Evolutionary conservation across 2,888 invertebrate species (phyloP), one percentile per base, ranked within the genome.

Genomic region (Pristionchus japonicus): DNA sequence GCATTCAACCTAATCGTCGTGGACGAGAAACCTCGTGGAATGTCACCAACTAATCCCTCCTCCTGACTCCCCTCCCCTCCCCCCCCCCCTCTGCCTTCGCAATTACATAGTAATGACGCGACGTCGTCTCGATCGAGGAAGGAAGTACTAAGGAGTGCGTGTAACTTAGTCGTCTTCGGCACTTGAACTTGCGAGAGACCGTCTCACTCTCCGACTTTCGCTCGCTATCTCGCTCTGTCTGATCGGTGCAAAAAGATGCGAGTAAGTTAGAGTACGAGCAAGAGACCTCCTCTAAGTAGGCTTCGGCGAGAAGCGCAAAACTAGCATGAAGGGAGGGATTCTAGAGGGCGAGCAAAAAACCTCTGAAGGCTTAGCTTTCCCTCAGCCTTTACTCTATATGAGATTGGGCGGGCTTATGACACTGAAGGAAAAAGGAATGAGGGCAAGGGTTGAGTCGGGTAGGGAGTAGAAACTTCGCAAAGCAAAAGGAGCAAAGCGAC

Each of bases 51-150:
- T 57, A 57, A 57, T 57, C 57, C 57, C 57, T 57, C 57, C 57
- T 57, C n/a, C n/a, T n/a, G n/a, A n/a, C 52, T 17, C 52, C 57
- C n/a, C 57, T 57, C 57, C n/a, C 57, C n/a, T 57, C 57, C 57
- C n/a, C n/a, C n/a, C 23, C 9, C 57, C 23, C n/a, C 23, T 20
- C 57, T 23, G 57, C 6, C n/a, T 23, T 57, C 57, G 57, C 77
- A 77, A 77, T 77, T 77, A 77, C 77, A 40, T n/a, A 77, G 77
- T 77, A 47, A 77, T 77, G 77, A 77, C 77, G 77, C 37, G 9
- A 77, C 27, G 43, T 23, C 37, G 34, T 31, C n/a, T 15, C 9
- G 27, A 67, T 67, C 67, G 20, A 31, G 43, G 6, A 43, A 37
- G 47, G 43, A 20, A 43, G 77, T 23, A 37, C 13, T 4, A 74